These are phyloP conservation scores for Protonibea diacanthus DNA, from an alignment of 2,797 vertebrate genomes.

Conservation along the genomic window DNA sequence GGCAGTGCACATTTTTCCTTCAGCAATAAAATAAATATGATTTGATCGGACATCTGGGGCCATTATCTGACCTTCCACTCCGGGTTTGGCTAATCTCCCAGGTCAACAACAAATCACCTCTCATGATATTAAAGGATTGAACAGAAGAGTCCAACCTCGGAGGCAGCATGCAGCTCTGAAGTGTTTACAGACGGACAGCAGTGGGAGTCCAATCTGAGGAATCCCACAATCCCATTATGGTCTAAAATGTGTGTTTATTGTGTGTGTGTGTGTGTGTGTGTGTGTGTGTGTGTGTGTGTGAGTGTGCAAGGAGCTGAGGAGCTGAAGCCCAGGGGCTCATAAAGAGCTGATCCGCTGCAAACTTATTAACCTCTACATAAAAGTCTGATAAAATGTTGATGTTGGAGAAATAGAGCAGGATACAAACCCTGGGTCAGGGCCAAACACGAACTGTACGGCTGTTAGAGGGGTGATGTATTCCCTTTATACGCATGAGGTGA, in stretches of 20 bases:
- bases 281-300: too few relatives aligned
- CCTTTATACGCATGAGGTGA: slow-evolving; percentile 27
- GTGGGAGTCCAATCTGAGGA: slow-evolving; percentile 59
- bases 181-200: slow-evolving; percentile 44
- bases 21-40: slow-evolving; percentile 64
- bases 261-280: slow-evolving; percentile 31
- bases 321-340: slow-evolving; percentile 49
- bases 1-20: slow-evolving; percentile 37
- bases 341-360: slow-evolving; percentile 59
- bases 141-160: slow-evolving; percentile 55
- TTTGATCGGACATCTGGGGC: slow-evolving; percentile 59
- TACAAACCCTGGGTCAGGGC: slow-evolving; percentile 35
- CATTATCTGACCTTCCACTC: slow-evolving; percentile 63
- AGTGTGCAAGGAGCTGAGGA: background rate
- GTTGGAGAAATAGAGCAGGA: slow-evolving; percentile 45
- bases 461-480: slow-evolving; percentile 32
- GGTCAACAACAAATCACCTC: slow-evolving; percentile 72
- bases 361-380: slow-evolving; percentile 69
- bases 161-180: slow-evolving; percentile 31
- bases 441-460: slow-evolving; percentile 35
- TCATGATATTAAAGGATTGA: slow-evolving; percentile 67
- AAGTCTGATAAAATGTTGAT: slow-evolving; percentile 61
- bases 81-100: slow-evolving; percentile 66
- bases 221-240: slow-evolving; percentile 70
- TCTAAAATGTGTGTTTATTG: slow-evolving; percentile 56